phyloP scores from a whole-genome alignment of 2,888 invertebrate species.

The Dryobota labecula region DNA sequence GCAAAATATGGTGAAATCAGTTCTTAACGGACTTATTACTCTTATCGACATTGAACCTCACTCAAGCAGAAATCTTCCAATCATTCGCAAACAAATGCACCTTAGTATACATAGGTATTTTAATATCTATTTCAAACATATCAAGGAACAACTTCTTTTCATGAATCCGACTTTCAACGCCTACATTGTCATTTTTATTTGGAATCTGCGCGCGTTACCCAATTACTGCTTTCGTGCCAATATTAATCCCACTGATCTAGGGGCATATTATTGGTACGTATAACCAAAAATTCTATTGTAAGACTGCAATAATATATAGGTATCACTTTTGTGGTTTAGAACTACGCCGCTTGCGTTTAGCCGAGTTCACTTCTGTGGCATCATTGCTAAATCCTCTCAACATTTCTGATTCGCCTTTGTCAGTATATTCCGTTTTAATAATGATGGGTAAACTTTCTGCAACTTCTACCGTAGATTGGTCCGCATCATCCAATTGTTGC shows the following conservation, averaged over 20 bases:
- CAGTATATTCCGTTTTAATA: conserved; percentile 42
- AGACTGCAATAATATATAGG: not conserved
- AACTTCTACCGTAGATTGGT: not conserved
- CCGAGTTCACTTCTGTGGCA: not conserved
- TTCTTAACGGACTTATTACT: not conserved
- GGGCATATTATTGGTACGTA: not conserved
- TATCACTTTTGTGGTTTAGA: conserved; percentile 5
- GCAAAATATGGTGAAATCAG: not conserved
- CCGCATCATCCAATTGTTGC: conserved; percentile 33
- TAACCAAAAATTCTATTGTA: not conserved
- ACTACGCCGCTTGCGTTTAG: conserved; percentile 20
- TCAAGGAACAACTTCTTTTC: not conserved
- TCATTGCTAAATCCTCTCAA: conserved; percentile 11
- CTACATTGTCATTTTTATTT: not conserved
- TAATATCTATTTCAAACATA: not conserved
- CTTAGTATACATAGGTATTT: not conserved
- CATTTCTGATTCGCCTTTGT: conserved; percentile 4
- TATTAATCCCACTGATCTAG: conserved; percentile 1
- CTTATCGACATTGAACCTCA: not conserved
- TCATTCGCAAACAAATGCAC: not conserved
- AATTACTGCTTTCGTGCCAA: not conserved
- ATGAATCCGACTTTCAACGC: not conserved
- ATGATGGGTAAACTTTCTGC: conserved; percentile 21
- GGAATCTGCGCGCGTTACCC: not conserved
- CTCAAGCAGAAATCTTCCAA: not conserved